Evolutionary conservation across 2,113 vertebrate species (phyloP).

Genomic region (Urocolius indicus): DNA sequence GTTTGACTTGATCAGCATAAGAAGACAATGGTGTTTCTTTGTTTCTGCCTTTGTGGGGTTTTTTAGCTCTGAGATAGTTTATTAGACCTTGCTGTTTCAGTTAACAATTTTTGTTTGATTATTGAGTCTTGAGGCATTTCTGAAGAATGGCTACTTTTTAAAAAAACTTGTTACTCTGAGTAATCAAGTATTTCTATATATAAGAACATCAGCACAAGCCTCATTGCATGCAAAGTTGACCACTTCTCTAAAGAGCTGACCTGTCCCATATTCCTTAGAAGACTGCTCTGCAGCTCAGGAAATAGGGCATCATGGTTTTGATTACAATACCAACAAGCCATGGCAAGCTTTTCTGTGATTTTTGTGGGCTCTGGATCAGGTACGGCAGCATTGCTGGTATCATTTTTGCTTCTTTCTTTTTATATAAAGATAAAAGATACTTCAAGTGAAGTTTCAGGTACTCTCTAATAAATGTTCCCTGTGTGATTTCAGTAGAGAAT

Average conservation of each 20-base stretch:
- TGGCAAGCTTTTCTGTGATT: background rate
- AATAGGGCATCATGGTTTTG: background rate
- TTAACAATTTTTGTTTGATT: background rate
- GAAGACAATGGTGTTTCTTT: background rate
- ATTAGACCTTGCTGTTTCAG: background rate
- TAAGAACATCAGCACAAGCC: background rate
- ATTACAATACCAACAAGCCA: background rate
- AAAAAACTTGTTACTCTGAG: background rate
- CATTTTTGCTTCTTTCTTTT: background rate
- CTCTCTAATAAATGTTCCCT: slow-evolving; percentile 22
- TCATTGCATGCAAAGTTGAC: background rate
- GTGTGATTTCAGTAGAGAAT: background rate
- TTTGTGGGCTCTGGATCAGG: background rate
- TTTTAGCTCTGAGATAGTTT: background rate
- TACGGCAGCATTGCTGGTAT: background rate
- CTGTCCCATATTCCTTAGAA: background rate
- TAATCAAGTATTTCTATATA: background rate
- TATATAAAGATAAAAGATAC: background rate
- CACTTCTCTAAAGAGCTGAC: background rate
- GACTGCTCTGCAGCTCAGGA: background rate
- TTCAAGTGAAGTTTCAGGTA: background rate
- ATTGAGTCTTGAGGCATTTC: background rate
- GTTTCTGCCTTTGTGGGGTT: background rate
- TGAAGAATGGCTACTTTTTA: background rate
- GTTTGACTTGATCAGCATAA: background rate